Evolutionary conservation across 2,888 invertebrate genomes (phyloP), one percentile per base, ranked within the genome.

Genomic region (Helobdella robusta): DNA sequence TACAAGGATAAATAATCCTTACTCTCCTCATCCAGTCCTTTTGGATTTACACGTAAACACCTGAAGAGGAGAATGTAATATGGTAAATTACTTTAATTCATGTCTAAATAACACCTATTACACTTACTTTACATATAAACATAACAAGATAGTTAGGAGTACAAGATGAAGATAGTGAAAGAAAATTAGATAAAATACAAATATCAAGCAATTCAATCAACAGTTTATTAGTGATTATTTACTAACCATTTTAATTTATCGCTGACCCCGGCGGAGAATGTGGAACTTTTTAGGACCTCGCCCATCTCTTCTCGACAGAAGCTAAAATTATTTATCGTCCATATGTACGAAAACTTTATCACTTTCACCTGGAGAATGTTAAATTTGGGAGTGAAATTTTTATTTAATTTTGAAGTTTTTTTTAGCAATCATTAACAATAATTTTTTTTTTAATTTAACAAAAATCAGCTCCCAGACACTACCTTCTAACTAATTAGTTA

Each of bases 221-320:
- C n/a, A n/a, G n/a, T n/a, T n/a, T n/a, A n/a, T n/a, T n/a, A n/a
- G n/a, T n/a, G n/a, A n/a, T n/a, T n/a, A n/a, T n/a, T n/a, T 6
- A 59, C 65, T 25, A 3, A 88, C 98, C 98, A 98, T 85, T 97
- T 98, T 78, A 98, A 85, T 85, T 98, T 98, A 83, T 98, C 97
- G 84, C 94, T 97, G 82, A 93, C 91, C 82, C 97, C 95, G 73
- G 97, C 97, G 73, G 94, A 97, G 84, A 99, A 98, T 75, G 97
- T 95, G 77, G 97, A 97, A 81, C 95, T 95, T 84, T 98, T 98
- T 80, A 98, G 85, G 75, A 97, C 97, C 85, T 99, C 98, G 75
- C 98, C 98, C 97, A 99, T 98, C 84, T 98, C 98, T 84, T 99
- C 98, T 75, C 97, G 89, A 84, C 98, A 98, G 84, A 98, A 99